Percentiles rank a stretch among this genome's conserved stretches.
These are phyloP conservation scores for Virgularia gustaviana DNA, from an alignment of 92 coral and sea anemone species.

Conservation along the genomic window DNA sequence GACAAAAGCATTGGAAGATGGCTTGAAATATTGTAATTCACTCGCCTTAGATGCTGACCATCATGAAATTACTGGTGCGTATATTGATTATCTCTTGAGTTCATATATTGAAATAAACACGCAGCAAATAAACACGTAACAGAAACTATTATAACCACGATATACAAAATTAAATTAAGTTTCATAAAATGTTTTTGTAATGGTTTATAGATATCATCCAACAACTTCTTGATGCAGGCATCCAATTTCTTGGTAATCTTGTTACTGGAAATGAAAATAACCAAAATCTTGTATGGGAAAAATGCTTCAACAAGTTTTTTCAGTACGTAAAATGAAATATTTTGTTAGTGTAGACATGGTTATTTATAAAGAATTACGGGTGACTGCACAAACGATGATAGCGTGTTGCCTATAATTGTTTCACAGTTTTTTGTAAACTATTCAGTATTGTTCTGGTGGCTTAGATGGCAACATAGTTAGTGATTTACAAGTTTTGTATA, in stretches of 20 bases:
- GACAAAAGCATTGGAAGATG: not conserved
- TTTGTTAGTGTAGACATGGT: not conserved
- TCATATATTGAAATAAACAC: no score
- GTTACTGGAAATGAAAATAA: slow-evolving; percentile 61
- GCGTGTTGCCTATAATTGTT: not conserved
- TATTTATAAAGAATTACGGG: not conserved
- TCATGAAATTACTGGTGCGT: not conserved
- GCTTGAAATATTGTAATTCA: no score
- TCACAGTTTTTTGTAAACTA: no score
- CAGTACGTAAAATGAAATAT: slow-evolving; percentile 67
- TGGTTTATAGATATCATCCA: slow-evolving; percentile 31
- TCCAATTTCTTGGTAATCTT: slow-evolving; percentile 83
- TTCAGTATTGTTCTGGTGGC: no score
- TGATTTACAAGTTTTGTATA: no score
- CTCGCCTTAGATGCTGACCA: no score
- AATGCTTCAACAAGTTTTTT: slow-evolving; percentile 72
- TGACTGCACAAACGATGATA: not conserved
- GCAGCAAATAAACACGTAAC: no score
- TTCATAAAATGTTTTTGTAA: slow-evolving; percentile 2
- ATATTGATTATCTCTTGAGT: not conserved
- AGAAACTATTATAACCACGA: no score
- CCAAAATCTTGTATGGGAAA: slow-evolving; percentile 67
- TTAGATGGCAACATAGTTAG: no score
- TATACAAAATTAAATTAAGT: no score
- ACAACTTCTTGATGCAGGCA: slow-evolving; percentile 61